Conservation (phyloP, 2,113 vertebrate species). For the Euleptes europaea region DNA sequence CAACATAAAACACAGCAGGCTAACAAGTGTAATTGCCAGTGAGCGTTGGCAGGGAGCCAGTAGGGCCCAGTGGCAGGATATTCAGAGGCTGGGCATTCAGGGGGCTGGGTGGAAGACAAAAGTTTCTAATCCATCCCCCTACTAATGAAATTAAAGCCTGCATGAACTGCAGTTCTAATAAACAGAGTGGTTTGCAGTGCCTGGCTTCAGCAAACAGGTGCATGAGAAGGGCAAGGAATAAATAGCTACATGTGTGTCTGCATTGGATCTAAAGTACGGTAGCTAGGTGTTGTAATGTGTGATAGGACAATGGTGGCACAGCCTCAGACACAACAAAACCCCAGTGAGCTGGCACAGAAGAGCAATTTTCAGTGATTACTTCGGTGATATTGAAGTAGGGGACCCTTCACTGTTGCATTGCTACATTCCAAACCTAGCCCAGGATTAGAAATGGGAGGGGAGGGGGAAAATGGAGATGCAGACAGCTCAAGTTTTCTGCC, state of each 20-base stretch:
- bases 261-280: background rate
- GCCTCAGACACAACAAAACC: background rate
- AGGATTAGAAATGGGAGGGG: background rate
- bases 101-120: background rate
- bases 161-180: background rate
- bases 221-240: background rate
- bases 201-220: constrained; percentile 18
- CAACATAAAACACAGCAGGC: constrained; percentile 22
- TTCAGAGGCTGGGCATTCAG: background rate
- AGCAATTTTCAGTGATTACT: background rate
- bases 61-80: rapidly evolving
- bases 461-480: background rate
- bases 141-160: background rate
- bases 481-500: background rate
- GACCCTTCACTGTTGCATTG: background rate
- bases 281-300: background rate
- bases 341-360: background rate
- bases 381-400: constrained; percentile 4
- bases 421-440: background rate
- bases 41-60: constrained; percentile 20
- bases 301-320: background rate
- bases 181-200: background rate
- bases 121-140: background rate
- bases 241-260: rapidly evolving
- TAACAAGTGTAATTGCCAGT: background rate